phyloP scores from a whole-genome alignment of 2,797 vertebrate species.

The Gymnothorax javanicus region DNA sequence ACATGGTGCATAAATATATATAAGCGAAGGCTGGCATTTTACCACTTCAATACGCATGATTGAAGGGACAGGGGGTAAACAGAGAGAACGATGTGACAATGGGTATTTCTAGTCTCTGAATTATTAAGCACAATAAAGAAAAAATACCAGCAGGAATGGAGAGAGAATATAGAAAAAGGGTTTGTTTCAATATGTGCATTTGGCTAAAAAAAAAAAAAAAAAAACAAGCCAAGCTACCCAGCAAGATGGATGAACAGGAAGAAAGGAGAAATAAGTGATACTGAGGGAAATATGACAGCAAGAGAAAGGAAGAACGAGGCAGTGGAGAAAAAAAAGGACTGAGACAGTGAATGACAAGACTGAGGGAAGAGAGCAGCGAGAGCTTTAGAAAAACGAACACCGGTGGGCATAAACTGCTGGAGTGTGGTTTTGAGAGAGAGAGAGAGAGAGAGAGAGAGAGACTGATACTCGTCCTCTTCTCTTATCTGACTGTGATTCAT shows the following conservation, averaged over 20 bases:
- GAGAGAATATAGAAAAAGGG: neutral
- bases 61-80: neutral
- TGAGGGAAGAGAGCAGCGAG: conserved; percentile 65
- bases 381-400: conserved; percentile 69
- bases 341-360: conserved; percentile 8
- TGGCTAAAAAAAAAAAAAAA: neutral
- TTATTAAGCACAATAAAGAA: neutral
- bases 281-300: neutral
- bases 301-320: neutral
- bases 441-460: conserved; percentile 41
- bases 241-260: neutral
- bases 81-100: neutral
- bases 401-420: conserved; percentile 60
- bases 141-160: neutral
- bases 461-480: conserved; percentile 74
- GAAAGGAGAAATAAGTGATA: neutral
- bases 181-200: conserved; percentile 17
- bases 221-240: neutral
- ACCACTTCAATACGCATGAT: conserved; percentile 23
- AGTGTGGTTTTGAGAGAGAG: neutral
- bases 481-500: conserved; percentile 79
- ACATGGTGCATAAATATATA: conserved; percentile 65
- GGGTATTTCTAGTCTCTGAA: neutral
- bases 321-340: neutral
- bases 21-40: neutral